phyloP scores from a whole-genome alignment of 2,113 vertebrate genomes.

The Gallinago undulata region DNA sequence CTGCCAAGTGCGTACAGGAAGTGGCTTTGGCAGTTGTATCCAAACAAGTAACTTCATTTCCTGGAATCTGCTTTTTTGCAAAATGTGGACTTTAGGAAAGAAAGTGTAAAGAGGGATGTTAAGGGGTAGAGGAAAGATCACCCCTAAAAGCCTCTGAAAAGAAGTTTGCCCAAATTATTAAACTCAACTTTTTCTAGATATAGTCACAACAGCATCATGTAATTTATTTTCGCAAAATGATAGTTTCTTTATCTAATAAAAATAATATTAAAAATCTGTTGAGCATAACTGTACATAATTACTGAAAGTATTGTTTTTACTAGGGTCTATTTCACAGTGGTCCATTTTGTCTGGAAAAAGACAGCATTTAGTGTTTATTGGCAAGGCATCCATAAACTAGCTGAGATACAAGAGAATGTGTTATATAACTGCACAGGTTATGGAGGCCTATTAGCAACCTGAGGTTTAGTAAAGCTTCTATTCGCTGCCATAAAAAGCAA shows the following conservation, averaged over 20 bases:
- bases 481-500: not conserved
- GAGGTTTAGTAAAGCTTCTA: not conserved
- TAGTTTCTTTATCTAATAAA: not conserved
- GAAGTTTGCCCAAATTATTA: not conserved
- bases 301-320: not conserved
- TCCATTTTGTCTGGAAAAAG: not conserved
- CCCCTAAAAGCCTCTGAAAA: not conserved
- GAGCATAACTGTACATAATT: not conserved
- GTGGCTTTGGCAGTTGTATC: slow-evolving; percentile 54
- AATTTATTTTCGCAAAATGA: not conserved
- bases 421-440: not conserved
- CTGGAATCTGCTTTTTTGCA: slow-evolving; percentile 47
- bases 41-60: slow-evolving; percentile 61
- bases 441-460: not conserved
- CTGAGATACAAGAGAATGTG: not conserved
- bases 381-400: not conserved
- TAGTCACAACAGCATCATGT: not conserved
- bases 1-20: slow-evolving; percentile 57
- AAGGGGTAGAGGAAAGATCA: not conserved
- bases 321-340: not conserved
- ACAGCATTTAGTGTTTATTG: not conserved
- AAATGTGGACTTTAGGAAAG: not conserved
- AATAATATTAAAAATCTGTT: not conserved
- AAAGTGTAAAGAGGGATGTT: slow-evolving; percentile 8
- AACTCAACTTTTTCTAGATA: not conserved